Conservation (phyloP, 2,113 vertebrate species). For the Martes martes region DNA sequence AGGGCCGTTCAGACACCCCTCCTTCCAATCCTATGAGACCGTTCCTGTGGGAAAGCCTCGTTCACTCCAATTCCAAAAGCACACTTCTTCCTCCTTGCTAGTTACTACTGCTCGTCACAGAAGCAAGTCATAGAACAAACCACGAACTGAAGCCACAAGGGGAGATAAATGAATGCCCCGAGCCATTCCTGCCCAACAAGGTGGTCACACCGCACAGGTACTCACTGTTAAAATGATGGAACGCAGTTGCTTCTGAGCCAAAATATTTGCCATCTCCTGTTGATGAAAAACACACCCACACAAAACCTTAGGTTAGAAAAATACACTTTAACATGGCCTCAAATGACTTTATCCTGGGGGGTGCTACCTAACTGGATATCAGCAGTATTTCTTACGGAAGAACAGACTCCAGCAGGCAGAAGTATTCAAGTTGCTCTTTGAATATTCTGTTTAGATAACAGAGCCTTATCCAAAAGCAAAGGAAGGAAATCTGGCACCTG, state of each 20-base stretch:
- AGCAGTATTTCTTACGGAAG: constrained; percentile 44
- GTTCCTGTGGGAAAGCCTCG: background rate
- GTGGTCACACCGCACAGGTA: background rate
- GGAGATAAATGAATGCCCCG: background rate
- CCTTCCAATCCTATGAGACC: background rate
- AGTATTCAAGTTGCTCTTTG: background rate
- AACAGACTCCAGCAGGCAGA: background rate
- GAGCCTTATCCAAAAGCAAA: background rate
- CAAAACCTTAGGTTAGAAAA: background rate
- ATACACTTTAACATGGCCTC: background rate
- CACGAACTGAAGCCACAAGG: background rate
- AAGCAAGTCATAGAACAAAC: background rate
- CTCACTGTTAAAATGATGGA: constrained; percentile 96
- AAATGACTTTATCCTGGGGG: background rate
- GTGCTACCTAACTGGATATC: constrained; percentile 7
- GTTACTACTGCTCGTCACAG: background rate
- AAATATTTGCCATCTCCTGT: constrained; percentile 98
- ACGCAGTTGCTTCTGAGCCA: constrained; percentile 97
- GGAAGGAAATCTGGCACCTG: background rate
- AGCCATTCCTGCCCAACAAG: background rate
- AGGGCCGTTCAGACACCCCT: no score
- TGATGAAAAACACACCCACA: constrained; percentile 22
- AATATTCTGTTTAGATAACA: background rate
- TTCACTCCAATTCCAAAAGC: background rate
- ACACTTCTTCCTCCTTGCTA: background rate